Evolutionary conservation across 1,140 invertebrate genomes (phyloP).

Genomic region (Leptoteleia sp.): DNA sequence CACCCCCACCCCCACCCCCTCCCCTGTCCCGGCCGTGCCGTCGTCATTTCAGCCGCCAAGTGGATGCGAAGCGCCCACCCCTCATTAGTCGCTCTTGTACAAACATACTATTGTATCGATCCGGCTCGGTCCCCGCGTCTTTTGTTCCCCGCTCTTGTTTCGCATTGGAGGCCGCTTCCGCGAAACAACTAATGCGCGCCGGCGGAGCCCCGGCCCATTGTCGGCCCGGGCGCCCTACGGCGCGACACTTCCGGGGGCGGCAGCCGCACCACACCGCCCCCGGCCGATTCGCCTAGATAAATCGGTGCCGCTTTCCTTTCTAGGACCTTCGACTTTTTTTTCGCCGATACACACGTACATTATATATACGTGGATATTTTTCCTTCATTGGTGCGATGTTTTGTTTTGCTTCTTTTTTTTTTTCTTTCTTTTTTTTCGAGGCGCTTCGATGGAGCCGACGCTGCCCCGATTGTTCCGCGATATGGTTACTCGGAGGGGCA

Average conservation of each 20-base stretch:
- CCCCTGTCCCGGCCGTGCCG: too few relatives aligned
- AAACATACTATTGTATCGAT: constrained; percentile 79
- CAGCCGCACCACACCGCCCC: constrained; percentile 23
- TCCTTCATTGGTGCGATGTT: too few relatives aligned
- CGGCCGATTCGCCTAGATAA: constrained; percentile 24
- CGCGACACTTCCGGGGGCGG: constrained; percentile 18
- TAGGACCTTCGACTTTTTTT: constrained; percentile 10
- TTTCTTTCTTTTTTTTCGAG: constrained; percentile 50
- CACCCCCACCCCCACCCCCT: too few relatives aligned
- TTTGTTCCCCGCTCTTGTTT: constrained; percentile 74
- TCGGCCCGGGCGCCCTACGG: constrained; percentile 4
- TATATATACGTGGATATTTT: too few relatives aligned
- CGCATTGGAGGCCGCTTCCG: constrained; percentile 74
- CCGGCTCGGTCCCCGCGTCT: constrained; percentile 66
- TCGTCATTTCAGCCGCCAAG: too few relatives aligned
- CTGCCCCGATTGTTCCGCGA: constrained; percentile 34
- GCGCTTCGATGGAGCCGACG: constrained; percentile 42
- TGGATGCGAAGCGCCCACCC: too few relatives aligned
- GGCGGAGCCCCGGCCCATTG: constrained; percentile 37
- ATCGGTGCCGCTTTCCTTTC: constrained; percentile 42
- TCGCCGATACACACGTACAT: too few relatives aligned
- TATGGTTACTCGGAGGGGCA: constrained; percentile 3
- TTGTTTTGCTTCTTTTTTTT: too few relatives aligned
- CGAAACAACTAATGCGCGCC: constrained; percentile 75
- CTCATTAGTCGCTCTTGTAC: constrained; percentile 69